These are phyloP conservation scores for Tetragonula clypearis DNA, from an alignment of 1,140 invertebrate species.

Conservation along the genomic window DNA sequence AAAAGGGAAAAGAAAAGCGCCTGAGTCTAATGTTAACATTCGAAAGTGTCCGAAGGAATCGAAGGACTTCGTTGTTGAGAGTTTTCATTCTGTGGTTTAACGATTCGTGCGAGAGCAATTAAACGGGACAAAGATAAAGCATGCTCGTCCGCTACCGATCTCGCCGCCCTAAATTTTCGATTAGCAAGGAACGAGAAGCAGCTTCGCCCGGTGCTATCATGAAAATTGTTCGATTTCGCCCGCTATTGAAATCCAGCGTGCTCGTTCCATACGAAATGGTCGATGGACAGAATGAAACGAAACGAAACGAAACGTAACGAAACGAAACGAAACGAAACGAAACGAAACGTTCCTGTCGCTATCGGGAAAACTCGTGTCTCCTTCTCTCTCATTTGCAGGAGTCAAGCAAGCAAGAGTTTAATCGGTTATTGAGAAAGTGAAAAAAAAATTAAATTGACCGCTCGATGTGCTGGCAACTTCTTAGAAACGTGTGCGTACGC, in stretches of 20 bases:
- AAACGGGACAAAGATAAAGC: slow-evolving; percentile 7
- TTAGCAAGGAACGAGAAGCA: slow-evolving; percentile 34
- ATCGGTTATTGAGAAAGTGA: slow-evolving; percentile 1
- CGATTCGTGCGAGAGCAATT: not conserved
- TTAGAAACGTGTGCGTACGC: too few relatives aligned
- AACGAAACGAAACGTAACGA: not conserved
- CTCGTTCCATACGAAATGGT: slow-evolving; percentile 34
- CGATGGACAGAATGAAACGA: slow-evolving; percentile 32
- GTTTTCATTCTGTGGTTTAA: not conserved
- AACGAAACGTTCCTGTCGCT: slow-evolving; percentile 18
- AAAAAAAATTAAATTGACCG: not conserved
- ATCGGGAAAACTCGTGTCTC: slow-evolving; percentile 15
- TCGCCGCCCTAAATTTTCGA: slow-evolving; percentile 30
- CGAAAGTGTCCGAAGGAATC: not conserved
- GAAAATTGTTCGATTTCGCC: slow-evolving; percentile 48
- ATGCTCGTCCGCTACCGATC: not conserved
- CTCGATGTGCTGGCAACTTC: too few relatives aligned
- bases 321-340: slow-evolving; percentile 30
- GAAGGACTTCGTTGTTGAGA: not conserved
- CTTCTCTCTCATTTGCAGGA: not conserved
- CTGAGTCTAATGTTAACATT: not conserved
- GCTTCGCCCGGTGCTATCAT: slow-evolving; percentile 20
- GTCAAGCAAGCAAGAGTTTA: not conserved
- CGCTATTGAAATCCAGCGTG: slow-evolving; percentile 44
- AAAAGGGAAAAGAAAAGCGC: not conserved